Evolutionary conservation across 2,888 invertebrate genomes (phyloP).

Genomic region (Bugulina stolonifera): DNA sequence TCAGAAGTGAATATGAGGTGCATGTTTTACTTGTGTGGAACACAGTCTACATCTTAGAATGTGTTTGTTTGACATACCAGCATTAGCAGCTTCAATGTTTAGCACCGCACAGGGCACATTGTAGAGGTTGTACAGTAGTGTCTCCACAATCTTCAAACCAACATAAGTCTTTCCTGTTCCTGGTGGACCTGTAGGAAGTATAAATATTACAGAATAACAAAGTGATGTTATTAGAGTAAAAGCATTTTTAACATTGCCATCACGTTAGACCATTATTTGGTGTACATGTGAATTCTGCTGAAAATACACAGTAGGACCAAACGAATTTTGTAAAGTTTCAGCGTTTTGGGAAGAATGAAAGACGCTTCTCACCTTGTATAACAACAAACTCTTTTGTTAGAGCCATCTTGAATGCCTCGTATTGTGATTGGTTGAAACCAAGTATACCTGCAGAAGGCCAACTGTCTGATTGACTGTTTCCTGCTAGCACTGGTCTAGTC

Average conservation of each 20-base stretch:
- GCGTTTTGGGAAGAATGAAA: background rate
- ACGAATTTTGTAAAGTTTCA: too few relatives aligned
- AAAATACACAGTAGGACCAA: too few relatives aligned
- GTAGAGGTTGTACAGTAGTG: constrained; percentile 60
- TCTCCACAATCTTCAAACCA: constrained; percentile 66
- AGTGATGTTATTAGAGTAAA: too few relatives aligned
- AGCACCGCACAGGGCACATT: constrained; percentile 9
- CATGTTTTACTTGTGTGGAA: too few relatives aligned
- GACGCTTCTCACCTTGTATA: constrained; percentile 37
- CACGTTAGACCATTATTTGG: too few relatives aligned
- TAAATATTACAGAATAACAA: too few relatives aligned
- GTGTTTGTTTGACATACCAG: too few relatives aligned
- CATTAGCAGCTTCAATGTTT: too few relatives aligned
- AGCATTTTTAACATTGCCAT: too few relatives aligned
- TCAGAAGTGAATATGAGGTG: too few relatives aligned
- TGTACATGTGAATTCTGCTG: too few relatives aligned
- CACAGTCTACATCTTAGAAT: too few relatives aligned
- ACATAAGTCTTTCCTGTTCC: constrained; percentile 81
- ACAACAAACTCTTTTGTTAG: constrained; percentile 46
- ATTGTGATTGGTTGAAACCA: constrained; percentile 41
- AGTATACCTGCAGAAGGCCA: constrained; percentile 35
- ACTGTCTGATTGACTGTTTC: background rate
- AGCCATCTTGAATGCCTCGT: constrained; percentile 40
- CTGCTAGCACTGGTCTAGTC: background rate
- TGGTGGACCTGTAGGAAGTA: constrained; percentile 63